A percentile compares a stretch with the other conserved stretches of the same genome.
Evolutionary conservation across 2,113 vertebrate genomes (phyloP).

Genomic region (Myrmecophaga tridactyla): DNA sequence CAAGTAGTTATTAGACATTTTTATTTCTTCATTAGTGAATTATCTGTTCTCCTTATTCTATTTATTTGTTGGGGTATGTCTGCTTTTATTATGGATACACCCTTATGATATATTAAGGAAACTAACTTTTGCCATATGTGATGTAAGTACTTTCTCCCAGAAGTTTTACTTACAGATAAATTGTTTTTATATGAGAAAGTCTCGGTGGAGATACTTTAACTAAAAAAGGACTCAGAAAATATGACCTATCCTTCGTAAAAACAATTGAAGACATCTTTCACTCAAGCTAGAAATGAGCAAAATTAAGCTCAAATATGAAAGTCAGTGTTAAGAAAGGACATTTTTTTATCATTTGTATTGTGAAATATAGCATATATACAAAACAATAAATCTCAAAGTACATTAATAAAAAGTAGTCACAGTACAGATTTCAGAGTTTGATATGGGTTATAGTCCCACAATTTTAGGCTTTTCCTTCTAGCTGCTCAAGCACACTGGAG

Average conservation of each 20-base stretch:
- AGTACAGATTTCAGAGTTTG: too few species aligned
- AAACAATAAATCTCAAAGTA: too few species aligned
- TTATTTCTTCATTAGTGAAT: conserved; percentile 2
- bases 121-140: neutral
- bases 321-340: neutral
- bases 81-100: neutral
- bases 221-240: neutral
- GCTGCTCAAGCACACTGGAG: too few species aligned
- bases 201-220: neutral
- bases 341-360: neutral
- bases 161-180: neutral
- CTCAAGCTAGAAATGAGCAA: neutral
- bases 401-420: too few species aligned
- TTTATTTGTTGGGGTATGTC: neutral
- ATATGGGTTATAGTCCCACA: too few species aligned
- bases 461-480: too few species aligned
- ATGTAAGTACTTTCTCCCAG: neutral
- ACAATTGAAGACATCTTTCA: neutral
- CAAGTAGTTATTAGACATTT: neutral
- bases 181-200: neutral
- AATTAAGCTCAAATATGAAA: neutral
- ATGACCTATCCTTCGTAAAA: neutral
- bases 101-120: neutral
- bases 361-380: too few species aligned
- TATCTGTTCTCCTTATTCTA: neutral